Conservation (phyloP, 2,888 invertebrate genomes). For the Rotaria sp. region DNA sequence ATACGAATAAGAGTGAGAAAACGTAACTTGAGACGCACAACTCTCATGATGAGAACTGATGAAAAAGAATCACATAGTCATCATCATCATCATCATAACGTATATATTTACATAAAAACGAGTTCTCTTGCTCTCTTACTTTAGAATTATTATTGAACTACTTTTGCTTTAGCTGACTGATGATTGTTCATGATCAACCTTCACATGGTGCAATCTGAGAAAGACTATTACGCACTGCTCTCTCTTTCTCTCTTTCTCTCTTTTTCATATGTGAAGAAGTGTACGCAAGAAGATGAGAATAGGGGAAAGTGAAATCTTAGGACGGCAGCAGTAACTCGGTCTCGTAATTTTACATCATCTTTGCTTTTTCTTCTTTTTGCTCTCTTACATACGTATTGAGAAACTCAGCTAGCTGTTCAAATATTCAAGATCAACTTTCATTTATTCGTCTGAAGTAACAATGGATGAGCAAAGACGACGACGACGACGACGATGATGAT, state of each 20-base stretch:
- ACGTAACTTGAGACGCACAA: background rate
- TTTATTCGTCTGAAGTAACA: background rate
- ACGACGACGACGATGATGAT: background rate
- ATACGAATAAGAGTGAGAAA: background rate
- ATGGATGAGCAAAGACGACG: background rate
- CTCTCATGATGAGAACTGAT: background rate
- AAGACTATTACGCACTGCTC: background rate
- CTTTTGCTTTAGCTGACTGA: background rate
- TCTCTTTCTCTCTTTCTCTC: background rate
- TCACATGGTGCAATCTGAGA: conserved; percentile 8
- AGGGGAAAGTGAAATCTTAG: background rate
- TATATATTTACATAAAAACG: conserved; percentile 8
- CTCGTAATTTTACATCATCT: conserved; percentile 19
- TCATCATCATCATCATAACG: background rate
- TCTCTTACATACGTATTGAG: background rate
- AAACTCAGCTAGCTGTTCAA: background rate
- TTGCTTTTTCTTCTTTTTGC: background rate
- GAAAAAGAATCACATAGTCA: background rate
- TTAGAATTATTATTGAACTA: background rate
- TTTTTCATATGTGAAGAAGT: background rate
- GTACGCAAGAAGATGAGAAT: too few relatives aligned
- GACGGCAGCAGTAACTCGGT: background rate
- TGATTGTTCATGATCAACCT: background rate
- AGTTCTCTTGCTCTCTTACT: background rate
- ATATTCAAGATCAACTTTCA: conserved; percentile 7